Evolutionary conservation across 30 jellyfish, hydroid and myxozoan species (phyloP).

Genomic region (Cassiopea xamachana): DNA sequence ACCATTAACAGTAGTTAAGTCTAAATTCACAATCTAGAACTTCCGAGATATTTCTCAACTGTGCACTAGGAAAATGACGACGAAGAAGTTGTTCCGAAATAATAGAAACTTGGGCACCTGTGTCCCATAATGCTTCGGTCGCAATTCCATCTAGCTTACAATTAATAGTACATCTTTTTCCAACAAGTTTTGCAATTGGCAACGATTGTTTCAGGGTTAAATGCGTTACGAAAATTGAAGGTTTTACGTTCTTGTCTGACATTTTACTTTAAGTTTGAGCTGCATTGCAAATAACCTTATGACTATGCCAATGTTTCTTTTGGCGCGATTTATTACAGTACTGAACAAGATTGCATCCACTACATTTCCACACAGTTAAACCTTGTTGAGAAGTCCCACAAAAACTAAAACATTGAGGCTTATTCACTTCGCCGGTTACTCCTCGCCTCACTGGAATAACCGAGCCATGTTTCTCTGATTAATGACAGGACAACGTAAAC

Average conservation of each 20-base stretch:
- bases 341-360: conserved; percentile 1
- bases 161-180: conserved; percentile 32
- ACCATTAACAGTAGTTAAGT: conserved; percentile 46
- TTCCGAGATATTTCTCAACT: conserved; percentile 6
- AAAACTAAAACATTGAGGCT: background rate
- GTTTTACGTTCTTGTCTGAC: background rate
- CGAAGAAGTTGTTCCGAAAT: conserved; percentile 33
- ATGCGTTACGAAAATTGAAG: conserved; percentile 21
- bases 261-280: conserved; percentile 16
- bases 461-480: background rate
- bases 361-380: background rate
- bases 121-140: conserved; percentile 53
- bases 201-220: conserved; percentile 48
- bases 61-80: conserved; percentile 35
- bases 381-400: background rate
- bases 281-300: conserved; percentile 45
- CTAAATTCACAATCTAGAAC: conserved; percentile 27
- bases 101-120: conserved; percentile 66
- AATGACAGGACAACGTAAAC: background rate
- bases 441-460: background rate
- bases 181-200: conserved; percentile 50
- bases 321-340: conserved; percentile 63
- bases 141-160: conserved; percentile 8
- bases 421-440: background rate
- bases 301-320: conserved; percentile 70